Percentiles rank a stretch among this genome's conserved stretches.
These are phyloP conservation scores for Saimiri boliviensis DNA, from an alignment of 2,113 vertebrate species.

Conservation along the genomic window DNA sequence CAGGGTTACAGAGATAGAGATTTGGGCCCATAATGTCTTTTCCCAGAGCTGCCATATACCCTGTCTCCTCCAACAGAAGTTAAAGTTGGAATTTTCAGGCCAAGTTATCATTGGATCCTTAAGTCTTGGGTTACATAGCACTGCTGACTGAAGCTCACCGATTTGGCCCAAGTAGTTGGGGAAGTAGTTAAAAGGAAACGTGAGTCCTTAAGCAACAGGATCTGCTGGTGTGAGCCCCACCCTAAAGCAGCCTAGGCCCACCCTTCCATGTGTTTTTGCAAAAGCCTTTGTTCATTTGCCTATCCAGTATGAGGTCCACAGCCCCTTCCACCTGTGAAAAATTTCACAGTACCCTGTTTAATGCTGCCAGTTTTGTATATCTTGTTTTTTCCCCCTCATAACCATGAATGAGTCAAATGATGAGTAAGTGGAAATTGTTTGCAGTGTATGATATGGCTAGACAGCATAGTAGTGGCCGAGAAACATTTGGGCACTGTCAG, in stretches of 20 bases:
- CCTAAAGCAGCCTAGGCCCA: not conserved
- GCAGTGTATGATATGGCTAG: not conserved
- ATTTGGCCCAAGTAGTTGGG: not conserved
- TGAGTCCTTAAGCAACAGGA: not conserved
- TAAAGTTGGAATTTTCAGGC: not conserved
- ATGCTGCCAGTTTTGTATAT: not conserved
- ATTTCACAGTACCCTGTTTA: not conserved
- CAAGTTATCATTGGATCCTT: not conserved
- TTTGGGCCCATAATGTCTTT: not conserved
- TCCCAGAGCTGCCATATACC: not conserved
- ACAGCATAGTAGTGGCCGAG: not conserved
- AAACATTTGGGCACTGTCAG: not conserved
- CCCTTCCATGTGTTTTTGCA: not conserved
- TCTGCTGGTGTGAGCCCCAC: not conserved
- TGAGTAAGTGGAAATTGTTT: constrained; percentile 65
- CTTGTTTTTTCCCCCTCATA: constrained; percentile 32
- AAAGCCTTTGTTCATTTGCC: not conserved
- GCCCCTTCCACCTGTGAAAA: constrained; percentile 16
- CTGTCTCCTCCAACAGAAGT: not conserved
- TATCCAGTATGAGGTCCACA: not conserved
- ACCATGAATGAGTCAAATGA: constrained; percentile 49
- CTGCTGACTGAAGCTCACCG: not conserved
- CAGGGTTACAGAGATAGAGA: not conserved
- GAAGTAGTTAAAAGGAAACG: not conserved
- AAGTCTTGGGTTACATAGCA: not conserved